phyloP scores from a whole-genome alignment of 92 coral and sea anemone genomes.

The Zoanthus sociatus region DNA sequence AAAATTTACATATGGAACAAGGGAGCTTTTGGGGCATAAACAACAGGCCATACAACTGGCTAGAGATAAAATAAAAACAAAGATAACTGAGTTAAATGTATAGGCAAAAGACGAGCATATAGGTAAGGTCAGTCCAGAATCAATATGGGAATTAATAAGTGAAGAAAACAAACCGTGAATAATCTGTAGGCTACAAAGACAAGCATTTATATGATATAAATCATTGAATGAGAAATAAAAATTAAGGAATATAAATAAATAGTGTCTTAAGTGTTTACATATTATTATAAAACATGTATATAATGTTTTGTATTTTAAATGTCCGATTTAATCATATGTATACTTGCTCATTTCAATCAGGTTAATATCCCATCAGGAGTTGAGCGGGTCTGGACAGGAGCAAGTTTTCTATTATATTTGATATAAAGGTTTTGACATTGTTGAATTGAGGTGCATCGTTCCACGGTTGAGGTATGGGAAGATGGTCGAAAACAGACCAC shows the following conservation, averaged over 20 bases:
- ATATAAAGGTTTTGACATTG: neutral
- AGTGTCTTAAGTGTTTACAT: neutral
- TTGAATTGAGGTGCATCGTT: constrained; percentile 19
- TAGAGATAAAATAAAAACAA: neutral
- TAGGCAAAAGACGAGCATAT: constrained; percentile 4
- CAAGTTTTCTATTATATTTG: neutral
- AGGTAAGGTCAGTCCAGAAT: neutral
- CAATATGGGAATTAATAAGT: constrained; percentile 4
- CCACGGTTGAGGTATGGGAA: constrained; percentile 26
- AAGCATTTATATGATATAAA: no score
- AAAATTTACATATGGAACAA: constrained; percentile 43
- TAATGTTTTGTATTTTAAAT: no score
- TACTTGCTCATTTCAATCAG: constrained; percentile 7
- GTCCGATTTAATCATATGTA: neutral
- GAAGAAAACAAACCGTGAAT: neutral
- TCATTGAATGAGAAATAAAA: no score
- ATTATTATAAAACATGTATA: no score
- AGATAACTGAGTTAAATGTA: neutral
- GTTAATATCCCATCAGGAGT: neutral
- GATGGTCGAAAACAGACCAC: constrained; percentile 24
- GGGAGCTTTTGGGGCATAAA: constrained; percentile 29
- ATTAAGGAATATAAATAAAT: no score
- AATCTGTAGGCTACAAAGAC: neutral
- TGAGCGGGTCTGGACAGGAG: neutral
- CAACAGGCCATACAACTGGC: constrained; percentile 6